Evolutionary conservation across 2,113 vertebrate species (phyloP).

Genomic region (Thamnaconus septentrionalis): DNA sequence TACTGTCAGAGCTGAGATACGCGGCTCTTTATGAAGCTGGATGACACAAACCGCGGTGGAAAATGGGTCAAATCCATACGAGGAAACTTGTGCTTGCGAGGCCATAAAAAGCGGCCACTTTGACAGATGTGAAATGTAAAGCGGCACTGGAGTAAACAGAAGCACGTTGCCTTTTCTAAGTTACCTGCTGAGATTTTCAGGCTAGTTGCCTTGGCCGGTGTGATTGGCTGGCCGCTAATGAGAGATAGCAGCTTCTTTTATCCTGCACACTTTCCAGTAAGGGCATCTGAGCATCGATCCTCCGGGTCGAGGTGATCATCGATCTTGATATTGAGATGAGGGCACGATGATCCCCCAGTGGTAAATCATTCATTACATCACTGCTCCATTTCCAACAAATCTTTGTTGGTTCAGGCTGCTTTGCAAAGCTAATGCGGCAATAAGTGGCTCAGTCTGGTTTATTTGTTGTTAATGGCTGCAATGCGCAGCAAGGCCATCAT

Average conservation of each 20-base stretch:
- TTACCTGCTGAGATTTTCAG: constrained; percentile 17
- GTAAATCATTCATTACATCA: constrained; percentile 58
- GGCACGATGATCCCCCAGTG: constrained; percentile 21
- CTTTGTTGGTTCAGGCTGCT: too few relatives aligned
- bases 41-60: constrained; percentile 16
- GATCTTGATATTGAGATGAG: constrained; percentile 59
- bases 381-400: constrained; percentile 4
- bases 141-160: not conserved
- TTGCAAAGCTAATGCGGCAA: too few relatives aligned
- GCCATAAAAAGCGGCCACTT: constrained; percentile 1
- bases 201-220: constrained; percentile 1
- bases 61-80: constrained; percentile 41
- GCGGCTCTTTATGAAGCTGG: constrained; percentile 12
- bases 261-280: constrained; percentile 49
- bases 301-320: constrained; percentile 42
- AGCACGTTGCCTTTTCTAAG: constrained; percentile 3
- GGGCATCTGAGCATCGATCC: constrained; percentile 38
- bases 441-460: too few relatives aligned
- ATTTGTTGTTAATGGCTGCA: too few relatives aligned
- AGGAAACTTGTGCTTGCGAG: constrained; percentile 20
- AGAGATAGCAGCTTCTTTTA: constrained; percentile 34
- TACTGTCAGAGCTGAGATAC: constrained; percentile 10
- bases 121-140: constrained; percentile 7
- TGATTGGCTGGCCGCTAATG: constrained; percentile 31
- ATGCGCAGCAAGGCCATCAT: constrained; percentile 27